phyloP scores from a whole-genome alignment of 2,888 invertebrate genomes.

The Pollenia angustigena region DNA sequence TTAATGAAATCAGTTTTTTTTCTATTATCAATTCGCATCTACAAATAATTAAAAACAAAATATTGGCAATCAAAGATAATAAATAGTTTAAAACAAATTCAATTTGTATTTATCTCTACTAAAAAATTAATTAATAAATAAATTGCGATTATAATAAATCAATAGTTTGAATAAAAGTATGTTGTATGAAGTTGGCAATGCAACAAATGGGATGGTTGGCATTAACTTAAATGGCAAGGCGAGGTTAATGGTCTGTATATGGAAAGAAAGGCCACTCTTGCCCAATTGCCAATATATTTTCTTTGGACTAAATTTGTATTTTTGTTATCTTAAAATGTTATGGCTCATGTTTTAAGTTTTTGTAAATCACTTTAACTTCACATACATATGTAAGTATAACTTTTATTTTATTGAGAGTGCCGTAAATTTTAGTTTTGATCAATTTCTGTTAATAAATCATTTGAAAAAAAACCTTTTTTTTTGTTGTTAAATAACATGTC shows the following conservation, averaged over 20 bases:
- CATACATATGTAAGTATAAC: too few relatives aligned
- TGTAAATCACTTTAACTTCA: not conserved
- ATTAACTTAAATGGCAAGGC: too few relatives aligned
- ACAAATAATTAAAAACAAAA: conserved; percentile 30
- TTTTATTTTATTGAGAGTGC: not conserved
- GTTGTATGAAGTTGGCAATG: not conserved
- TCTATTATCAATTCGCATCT: conserved; percentile 42
- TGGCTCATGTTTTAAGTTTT: too few relatives aligned
- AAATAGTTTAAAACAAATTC: not conserved
- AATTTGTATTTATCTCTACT: not conserved
- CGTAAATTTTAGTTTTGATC: conserved; percentile 11
- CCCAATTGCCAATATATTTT: too few relatives aligned
- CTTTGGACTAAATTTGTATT: too few relatives aligned
- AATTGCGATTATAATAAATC: not conserved
- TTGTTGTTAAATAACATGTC: conserved; percentile 53
- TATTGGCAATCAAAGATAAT: not conserved
- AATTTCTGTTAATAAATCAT: conserved; percentile 60
- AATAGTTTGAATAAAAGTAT: not conserved
- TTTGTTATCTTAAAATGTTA: too few relatives aligned
- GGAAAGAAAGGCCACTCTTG: too few relatives aligned
- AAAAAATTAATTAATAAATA: not conserved
- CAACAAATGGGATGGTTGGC: not conserved
- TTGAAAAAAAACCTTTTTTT: not conserved
- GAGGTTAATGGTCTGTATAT: too few relatives aligned
- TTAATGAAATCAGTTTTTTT: conserved; percentile 40